Conservation (phyloP, 1,140 invertebrate genomes). For the Phthorimaea operculella region DNA sequence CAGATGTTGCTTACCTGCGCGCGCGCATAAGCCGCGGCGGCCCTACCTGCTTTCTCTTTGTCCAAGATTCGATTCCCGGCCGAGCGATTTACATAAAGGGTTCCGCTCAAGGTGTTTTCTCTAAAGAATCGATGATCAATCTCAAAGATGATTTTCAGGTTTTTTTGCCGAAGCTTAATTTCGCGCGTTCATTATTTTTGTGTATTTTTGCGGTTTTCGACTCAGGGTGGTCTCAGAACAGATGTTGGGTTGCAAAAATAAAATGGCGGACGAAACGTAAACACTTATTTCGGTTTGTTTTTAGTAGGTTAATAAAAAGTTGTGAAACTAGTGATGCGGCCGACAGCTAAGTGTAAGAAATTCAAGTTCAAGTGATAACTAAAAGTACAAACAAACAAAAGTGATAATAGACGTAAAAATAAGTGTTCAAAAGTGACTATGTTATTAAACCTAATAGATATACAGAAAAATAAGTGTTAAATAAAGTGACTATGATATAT, state of each 20-base stretch:
- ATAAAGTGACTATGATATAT: no score
- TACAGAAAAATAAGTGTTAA: no score
- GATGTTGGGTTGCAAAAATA: background rate
- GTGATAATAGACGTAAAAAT: no score
- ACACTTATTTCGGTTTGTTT: background rate
- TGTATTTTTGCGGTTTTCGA: background rate
- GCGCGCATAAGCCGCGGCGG: background rate
- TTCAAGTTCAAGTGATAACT: slow-evolving; percentile 30
- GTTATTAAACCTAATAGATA: no score
- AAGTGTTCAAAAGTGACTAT: no score
- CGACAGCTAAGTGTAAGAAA: slow-evolving; percentile 33
- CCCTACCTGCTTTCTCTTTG: background rate
- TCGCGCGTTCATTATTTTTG: background rate
- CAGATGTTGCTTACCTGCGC: background rate
- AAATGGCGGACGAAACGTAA: background rate
- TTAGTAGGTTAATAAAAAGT: background rate
- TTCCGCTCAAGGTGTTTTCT: slow-evolving; percentile 2
- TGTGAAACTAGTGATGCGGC: slow-evolving; percentile 22
- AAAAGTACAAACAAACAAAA: background rate
- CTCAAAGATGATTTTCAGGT: background rate
- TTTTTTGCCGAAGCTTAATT: background rate
- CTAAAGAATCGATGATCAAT: background rate
- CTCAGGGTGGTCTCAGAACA: background rate
- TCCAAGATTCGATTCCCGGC: background rate
- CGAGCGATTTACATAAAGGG: background rate